Evolutionary conservation across 1,140 invertebrate species (phyloP), one percentile per base, ranked within the genome.

Genomic region (Euura lappo): DNA sequence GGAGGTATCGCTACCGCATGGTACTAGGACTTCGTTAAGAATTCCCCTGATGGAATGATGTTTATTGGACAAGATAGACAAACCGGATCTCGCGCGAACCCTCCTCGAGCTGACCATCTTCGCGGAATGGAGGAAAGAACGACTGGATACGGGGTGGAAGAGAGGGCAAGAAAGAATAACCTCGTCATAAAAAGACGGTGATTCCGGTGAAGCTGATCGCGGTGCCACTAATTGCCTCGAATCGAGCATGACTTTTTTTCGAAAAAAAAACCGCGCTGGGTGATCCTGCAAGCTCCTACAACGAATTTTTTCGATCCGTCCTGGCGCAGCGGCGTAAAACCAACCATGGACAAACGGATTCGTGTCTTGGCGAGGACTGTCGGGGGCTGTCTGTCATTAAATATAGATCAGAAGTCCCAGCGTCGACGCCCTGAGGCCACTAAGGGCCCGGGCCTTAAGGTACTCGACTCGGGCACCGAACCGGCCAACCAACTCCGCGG

Each of bases 61-160:
- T 86, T 84, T 86, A 86, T 86, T 86, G 81, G 80, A 84, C 83
- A 78, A 84, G 84, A 86, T 85, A 84, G 81, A 82, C 81, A 85
- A 85, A 86, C 85, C 84, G 84, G 85, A 85, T 86, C 80, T 82
- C 70, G 75, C 73, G 70, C 79, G 76, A 79, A 80, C 75, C 74
- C 8, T n/a, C 51, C 2, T 74, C 65, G 8, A 13, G 1, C 8
- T 10, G 77, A 71, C 77, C 72, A 80, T 82, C 79, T 82, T 78
- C 73, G 72, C 80, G 80, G 84, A 85, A 85, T 86, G 84, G 83
- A 84, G 85, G 84, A 83, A 85, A 79, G 79, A 28, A 71, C 67
- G 74, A 73, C 72, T 11, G 46, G 42, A 43, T 13, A 42, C 44
- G 66, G 46, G 28, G 71, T 44, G 13, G 60, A 46, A 44, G 43